Percentiles rank a stretch among this genome's conserved stretches.
Evolutionary conservation across 2,797 vertebrate species (phyloP).

Genomic region (Capromys pilorides): DNA sequence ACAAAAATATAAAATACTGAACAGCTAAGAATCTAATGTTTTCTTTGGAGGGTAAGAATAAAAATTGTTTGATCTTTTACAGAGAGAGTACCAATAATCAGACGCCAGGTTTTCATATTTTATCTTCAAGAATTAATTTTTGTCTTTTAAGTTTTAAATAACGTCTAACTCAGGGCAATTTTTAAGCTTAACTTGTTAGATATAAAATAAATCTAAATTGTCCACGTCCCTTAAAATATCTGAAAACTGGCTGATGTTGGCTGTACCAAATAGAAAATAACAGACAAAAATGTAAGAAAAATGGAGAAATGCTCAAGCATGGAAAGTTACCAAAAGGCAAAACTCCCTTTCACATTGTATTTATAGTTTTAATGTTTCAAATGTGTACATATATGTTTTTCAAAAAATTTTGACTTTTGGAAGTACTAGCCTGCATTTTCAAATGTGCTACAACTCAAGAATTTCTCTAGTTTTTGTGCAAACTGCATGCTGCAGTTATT

Average conservation of each 20-base stretch:
- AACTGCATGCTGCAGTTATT: neutral
- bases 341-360: neutral
- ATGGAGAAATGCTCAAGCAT: neutral
- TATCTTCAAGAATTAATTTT: neutral
- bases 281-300: neutral
- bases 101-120: neutral
- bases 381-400: too few relatives aligned
- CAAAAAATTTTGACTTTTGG: neutral
- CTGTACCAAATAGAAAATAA: neutral
- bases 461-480: neutral
- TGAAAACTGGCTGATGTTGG: neutral
- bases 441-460: neutral
- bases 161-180: neutral
- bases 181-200: neutral
- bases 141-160: neutral
- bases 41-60: neutral
- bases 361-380: neutral
- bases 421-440: neutral
- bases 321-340: neutral
- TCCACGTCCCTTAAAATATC: neutral
- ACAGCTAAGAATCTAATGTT: neutral
- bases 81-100: neutral
- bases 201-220: neutral
- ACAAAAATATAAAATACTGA: neutral
- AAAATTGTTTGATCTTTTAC: neutral